Base-by-base conservation (phyloP, 1,140 invertebrate species). In the Drosophila jambulina region DNA sequence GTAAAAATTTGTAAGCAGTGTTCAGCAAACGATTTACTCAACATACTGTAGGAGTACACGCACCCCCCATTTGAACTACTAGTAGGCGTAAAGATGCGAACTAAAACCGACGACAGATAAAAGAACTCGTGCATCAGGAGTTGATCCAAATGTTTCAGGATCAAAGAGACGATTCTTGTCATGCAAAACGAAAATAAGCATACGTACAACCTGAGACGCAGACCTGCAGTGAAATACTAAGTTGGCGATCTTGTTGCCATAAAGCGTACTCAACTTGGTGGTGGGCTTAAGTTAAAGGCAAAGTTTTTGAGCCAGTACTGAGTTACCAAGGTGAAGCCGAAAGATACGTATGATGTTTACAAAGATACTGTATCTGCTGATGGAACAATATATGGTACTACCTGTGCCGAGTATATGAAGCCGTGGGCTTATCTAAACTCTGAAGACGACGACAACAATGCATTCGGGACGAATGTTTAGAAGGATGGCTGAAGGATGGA, bases 1-100 rank as follows among this genome's bases (percentile, higher is more conserved):
- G 36, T 45, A 51, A 10, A 61, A 61, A 17, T 69, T 51, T 10
- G 27, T 69, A 13, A 38, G 32, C 19, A 23, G 32, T 12, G 29
- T 43, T 9, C 57, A 69, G 13, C 13, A 46, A 13, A 25, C 23
- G 2, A 25, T 46, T 7, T 25, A 46, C 8, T 46, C 13, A 2
- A 23, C 15, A 7, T 25, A 17, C 21, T 23, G 6, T 6, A 49
- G 17, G 4, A 49, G 48, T 12, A 49, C 17, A 15, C 17, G n/a
- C 9, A 49, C 9, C 27, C 32, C 12, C 10, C 32, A 32, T 32
- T 32, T 32, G 32, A 32, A 10, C 32, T 32, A 12, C 25, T 49
- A 4, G 46, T 49, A 25, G 46, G 46, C 4, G 25, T 49, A 15
- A 49, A 49, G 5, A 49, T 49, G 46, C 23, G 46, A 3, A 49